Conservation (phyloP, 2,113 vertebrate species). For the Hassar affinis region DNA sequence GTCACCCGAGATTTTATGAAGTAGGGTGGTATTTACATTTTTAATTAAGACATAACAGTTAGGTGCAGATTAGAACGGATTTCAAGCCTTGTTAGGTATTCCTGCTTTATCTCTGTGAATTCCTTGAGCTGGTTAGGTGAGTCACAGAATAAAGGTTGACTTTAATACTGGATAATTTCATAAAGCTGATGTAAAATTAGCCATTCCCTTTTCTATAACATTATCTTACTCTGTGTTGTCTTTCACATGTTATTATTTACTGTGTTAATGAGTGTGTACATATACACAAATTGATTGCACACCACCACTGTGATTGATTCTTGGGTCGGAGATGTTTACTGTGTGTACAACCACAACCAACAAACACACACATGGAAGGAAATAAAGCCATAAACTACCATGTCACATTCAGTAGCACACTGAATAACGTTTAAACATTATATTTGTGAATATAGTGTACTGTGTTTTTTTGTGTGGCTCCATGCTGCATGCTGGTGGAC, state of each 20-base stretch:
- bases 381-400: neutral
- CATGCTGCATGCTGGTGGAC: constrained; percentile 22
- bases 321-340: neutral
- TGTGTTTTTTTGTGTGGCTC: constrained; percentile 8
- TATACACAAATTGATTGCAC: neutral
- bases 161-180: neutral
- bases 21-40: constrained; percentile 74
- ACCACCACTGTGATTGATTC: neutral
- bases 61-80: constrained; percentile 46
- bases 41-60: constrained; percentile 69
- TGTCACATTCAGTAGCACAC: neutral
- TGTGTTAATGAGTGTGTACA: neutral
- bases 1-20: constrained; percentile 77
- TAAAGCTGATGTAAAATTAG: neutral
- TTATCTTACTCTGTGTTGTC: neutral
- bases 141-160: neutral
- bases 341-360: constrained; percentile 5
- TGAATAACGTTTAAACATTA: neutral
- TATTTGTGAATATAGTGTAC: neutral
- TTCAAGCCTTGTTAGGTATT: constrained; percentile 39
- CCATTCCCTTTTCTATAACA: neutral
- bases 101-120: constrained; percentile 11
- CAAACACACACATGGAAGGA: neutral
- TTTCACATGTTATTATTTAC: neutral
- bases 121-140: neutral